Conservation (phyloP, 2,888 invertebrate species). For the Apocheima hispidaria region DNA sequence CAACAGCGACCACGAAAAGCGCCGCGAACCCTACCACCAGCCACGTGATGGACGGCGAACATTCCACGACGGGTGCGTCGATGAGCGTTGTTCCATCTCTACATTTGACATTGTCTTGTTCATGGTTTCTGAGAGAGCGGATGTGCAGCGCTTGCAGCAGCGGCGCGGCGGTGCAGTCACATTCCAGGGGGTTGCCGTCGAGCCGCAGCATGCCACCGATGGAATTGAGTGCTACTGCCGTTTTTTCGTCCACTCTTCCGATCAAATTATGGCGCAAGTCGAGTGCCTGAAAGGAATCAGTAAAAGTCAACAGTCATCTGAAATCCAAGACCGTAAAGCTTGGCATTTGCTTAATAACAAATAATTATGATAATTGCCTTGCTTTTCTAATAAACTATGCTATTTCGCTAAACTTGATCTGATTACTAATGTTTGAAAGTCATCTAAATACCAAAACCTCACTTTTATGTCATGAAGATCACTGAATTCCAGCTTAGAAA, state of each 20-base stretch:
- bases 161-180: conserved; percentile 21
- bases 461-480: not conserved
- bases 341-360: no score
- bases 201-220: conserved; percentile 11
- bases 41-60: not conserved
- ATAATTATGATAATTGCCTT: no score
- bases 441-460: no score
- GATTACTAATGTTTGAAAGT: no score
- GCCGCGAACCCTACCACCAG: not conserved
- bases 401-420: no score
- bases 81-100: not conserved
- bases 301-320: not conserved
- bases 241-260: conserved; percentile 1
- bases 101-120: not conserved
- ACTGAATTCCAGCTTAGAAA: conserved; percentile 14
- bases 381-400: no score
- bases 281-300: conserved; percentile 28
- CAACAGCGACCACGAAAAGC: not conserved
- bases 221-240: conserved; percentile 7
- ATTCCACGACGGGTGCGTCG: not conserved
- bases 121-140: not conserved
- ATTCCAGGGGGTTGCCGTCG: conserved; percentile 35
- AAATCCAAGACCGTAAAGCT: conserved; percentile 8
- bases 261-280: conserved; percentile 38
- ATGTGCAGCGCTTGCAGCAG: conserved; percentile 14